Conservation (phyloP, 1,140 invertebrate species). For the Apis florea region DNA sequence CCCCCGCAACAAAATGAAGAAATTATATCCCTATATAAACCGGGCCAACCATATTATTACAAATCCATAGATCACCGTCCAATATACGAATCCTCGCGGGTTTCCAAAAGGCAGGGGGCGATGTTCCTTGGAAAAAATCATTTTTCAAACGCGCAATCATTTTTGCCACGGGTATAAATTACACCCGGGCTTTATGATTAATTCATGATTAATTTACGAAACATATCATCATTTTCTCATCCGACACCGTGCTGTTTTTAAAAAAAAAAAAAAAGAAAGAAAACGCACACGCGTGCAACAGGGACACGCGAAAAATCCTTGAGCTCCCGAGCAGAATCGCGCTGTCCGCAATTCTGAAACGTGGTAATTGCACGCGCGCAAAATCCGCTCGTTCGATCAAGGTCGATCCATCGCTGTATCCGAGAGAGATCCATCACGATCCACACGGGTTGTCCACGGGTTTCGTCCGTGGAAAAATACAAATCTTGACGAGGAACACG, state of each 20-base stretch:
- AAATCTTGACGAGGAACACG: neutral
- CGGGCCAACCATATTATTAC: neutral
- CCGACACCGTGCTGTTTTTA: neutral
- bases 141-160: neutral
- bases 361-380: constrained; percentile 4
- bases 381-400: constrained; percentile 4
- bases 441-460: neutral
- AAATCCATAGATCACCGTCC: constrained; percentile 1
- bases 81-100: neutral
- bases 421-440: no score
- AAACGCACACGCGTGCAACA: neutral
- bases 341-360: neutral
- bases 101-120: neutral
- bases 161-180: constrained; percentile 20
- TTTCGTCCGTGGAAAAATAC: no score
- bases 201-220: constrained; percentile 44
- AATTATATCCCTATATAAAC: neutral
- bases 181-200: constrained; percentile 37
- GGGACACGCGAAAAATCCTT: neutral
- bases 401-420: neutral
- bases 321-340: neutral
- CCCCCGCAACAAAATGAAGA: neutral
- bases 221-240: constrained; percentile 52
- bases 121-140: neutral
- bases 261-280: no score